phyloP scores from a whole-genome alignment of 2,888 invertebrate species.

The Trimorus sp. region DNA sequence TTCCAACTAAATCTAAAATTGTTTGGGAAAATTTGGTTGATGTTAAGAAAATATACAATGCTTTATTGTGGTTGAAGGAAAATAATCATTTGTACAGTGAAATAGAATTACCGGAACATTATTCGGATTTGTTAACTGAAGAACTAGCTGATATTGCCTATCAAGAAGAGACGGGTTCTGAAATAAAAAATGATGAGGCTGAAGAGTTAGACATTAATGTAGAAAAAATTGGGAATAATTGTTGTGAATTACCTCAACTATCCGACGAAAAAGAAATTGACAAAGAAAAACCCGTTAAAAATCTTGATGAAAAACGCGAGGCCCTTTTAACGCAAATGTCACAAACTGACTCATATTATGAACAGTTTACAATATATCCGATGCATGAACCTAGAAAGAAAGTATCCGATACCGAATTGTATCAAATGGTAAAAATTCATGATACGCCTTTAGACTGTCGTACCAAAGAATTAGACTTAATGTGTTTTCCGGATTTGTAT shows the following conservation, averaged over 20 bases:
- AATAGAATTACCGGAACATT: slow-evolving; percentile 67
- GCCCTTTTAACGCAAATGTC: slow-evolving; percentile 38
- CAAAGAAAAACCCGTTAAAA: neutral
- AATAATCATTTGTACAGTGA: slow-evolving; percentile 70
- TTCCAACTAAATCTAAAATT: slow-evolving; percentile 69
- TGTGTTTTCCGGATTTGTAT: slow-evolving; percentile 65
- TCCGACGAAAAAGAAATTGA: no score
- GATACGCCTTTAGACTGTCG: slow-evolving; percentile 65
- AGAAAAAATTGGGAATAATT: no score
- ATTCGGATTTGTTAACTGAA: neutral
- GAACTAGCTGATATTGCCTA: neutral
- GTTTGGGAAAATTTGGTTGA: slow-evolving; percentile 67
- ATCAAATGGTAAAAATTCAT: slow-evolving; percentile 59
- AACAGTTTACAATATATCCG: slow-evolving; percentile 16
- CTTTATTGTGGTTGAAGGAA: slow-evolving; percentile 67
- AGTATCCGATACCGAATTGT: slow-evolving; percentile 3
- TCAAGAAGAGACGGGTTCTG: neutral
- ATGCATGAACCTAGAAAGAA: slow-evolving; percentile 17
- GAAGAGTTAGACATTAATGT: no score
- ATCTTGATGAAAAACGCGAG: slow-evolving; percentile 21
- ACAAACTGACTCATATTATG: slow-evolving; percentile 26
- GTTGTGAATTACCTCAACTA: neutral
- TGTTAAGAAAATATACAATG: slow-evolving; percentile 65
- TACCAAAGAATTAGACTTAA: slow-evolving; percentile 57
- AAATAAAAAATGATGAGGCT: neutral